Percentiles rank a stretch among this genome's conserved stretches.
Evolutionary conservation across 2,888 invertebrate species (phyloP).

Genomic region (Cephus runcator): DNA sequence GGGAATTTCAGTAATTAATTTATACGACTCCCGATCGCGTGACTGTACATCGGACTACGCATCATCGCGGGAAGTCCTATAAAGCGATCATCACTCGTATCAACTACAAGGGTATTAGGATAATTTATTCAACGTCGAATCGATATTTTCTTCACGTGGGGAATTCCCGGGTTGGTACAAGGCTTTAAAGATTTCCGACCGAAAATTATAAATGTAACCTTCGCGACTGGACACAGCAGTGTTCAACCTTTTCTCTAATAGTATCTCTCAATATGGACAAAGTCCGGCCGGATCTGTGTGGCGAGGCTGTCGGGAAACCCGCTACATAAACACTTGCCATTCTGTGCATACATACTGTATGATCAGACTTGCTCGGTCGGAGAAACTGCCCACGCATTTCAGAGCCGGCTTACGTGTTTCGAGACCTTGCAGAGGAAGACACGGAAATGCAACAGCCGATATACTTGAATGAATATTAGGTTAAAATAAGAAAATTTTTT

Average conservation of each 20-base stretch:
- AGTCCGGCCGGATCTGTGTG: conserved; percentile 7
- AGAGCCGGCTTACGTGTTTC: not conserved
- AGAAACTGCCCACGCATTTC: not conserved
- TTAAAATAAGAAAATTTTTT: not conserved
- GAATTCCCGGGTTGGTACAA: not conserved
- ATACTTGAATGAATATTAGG: not conserved
- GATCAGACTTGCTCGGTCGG: not conserved
- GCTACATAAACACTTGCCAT: conserved; percentile 12
- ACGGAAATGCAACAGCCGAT: not conserved
- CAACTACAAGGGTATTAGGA: not conserved
- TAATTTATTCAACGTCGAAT: not conserved
- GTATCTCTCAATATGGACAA: conserved; percentile 1
- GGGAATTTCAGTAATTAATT: not conserved
- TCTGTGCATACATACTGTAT: conserved; percentile 7
- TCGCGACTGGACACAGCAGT: not conserved
- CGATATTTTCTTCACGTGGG: not conserved
- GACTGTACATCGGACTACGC: not conserved
- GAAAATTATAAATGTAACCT: not conserved
- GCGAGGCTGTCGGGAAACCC: conserved; percentile 11
- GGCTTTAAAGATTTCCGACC: not conserved
- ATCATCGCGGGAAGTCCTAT: not conserved
- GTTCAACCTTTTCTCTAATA: not conserved
- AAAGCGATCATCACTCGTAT: not conserved
- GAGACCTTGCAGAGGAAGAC: not conserved
- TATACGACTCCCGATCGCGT: not conserved